Percentiles rank a stretch among this genome's conserved stretches.
Conservation (phyloP, 2,113 vertebrate species). For the Chauna torquata region DNA sequence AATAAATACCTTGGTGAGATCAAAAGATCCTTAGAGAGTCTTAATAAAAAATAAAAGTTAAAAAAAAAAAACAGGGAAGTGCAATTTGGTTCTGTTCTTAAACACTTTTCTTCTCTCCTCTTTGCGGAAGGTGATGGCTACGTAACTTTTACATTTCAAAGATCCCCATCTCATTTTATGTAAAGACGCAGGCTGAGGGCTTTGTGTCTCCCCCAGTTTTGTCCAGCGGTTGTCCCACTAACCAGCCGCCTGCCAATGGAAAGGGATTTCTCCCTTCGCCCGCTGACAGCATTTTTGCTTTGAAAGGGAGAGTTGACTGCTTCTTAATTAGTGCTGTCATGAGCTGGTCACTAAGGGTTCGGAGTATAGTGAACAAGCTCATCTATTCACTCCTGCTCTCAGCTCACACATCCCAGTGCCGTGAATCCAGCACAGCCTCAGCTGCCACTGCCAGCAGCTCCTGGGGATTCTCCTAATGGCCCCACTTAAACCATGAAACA, state of each 20-base stretch:
- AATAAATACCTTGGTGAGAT: conserved; percentile 44
- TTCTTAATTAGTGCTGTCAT: conserved; percentile 36
- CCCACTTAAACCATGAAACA: background rate
- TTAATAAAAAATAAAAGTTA: background rate
- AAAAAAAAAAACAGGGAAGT: background rate
- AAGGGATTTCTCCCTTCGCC: conserved; percentile 44
- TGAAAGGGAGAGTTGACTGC: conserved; percentile 38
- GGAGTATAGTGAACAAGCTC: background rate
- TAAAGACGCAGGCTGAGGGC: background rate
- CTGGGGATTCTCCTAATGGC: background rate
- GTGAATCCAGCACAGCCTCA: background rate
- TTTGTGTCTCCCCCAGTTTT: conserved; percentile 5
- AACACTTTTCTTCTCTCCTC: background rate
- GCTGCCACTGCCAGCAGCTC: background rate
- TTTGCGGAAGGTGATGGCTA: background rate
- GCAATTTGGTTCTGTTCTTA: background rate
- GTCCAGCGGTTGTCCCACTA: conserved; percentile 7
- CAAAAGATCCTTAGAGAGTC: conserved; percentile 45
- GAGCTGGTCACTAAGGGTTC: background rate
- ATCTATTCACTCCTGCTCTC: background rate
- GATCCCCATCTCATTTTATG: background rate
- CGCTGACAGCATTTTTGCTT: conserved; percentile 30
- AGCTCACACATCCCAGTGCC: background rate
- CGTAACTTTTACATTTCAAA: conserved; percentile 23
- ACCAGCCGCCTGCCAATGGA: conserved; percentile 39